phyloP scores from a whole-genome alignment of 1,140 invertebrate species.

The Hirudo medicinalis region DNA sequence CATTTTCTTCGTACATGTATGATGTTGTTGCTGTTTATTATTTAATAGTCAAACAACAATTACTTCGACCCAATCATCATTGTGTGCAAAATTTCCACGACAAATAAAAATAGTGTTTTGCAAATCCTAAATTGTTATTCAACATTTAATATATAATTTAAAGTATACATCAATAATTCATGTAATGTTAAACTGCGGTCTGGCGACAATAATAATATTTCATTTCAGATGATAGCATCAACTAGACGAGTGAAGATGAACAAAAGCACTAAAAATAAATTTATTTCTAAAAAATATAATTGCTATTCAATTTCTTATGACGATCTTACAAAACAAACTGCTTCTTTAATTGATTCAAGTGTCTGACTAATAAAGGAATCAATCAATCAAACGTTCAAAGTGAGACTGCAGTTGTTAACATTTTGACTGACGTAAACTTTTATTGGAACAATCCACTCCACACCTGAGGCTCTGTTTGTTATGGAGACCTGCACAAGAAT shows the following conservation, averaged over 20 bases:
- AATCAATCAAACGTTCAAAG: background rate
- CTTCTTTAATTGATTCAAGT: background rate
- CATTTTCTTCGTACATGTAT: background rate
- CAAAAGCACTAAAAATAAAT: background rate
- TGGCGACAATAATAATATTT: too few relatives aligned
- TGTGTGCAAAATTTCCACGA: background rate
- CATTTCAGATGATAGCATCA: too few relatives aligned
- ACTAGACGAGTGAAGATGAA: too few relatives aligned
- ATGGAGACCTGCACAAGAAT: background rate
- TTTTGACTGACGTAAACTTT: background rate
- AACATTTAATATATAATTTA: background rate
- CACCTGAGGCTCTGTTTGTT: background rate
- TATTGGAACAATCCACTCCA: background rate
- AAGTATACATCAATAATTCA: too few relatives aligned
- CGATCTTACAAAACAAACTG: background rate
- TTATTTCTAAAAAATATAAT: background rate
- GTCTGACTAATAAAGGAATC: background rate
- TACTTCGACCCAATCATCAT: background rate
- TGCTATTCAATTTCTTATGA: background rate
- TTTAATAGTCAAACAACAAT: background rate
- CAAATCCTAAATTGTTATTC: background rate
- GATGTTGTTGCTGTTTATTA: background rate
- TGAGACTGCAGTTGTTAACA: constrained; percentile 4
- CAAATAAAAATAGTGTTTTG: background rate
- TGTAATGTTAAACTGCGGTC: too few relatives aligned